phyloP scores from a whole-genome alignment of 2,113 vertebrate species.

The Gymnogyps californianus region DNA sequence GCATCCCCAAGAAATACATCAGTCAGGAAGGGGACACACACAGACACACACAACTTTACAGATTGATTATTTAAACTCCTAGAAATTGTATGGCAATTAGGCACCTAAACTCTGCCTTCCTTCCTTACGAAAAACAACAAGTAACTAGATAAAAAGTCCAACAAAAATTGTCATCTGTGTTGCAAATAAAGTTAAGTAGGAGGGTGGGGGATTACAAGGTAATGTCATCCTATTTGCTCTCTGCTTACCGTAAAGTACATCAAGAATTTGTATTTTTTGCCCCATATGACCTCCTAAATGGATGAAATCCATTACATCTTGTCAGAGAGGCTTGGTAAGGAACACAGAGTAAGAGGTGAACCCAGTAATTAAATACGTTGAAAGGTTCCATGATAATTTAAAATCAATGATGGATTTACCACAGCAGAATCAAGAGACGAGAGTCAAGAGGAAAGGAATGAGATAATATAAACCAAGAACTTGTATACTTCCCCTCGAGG shows the following conservation, averaged over 20 bases:
- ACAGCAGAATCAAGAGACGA: background rate
- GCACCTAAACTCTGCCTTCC: background rate
- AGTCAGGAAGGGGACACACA: background rate
- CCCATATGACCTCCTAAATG: background rate
- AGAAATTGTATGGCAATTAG: background rate
- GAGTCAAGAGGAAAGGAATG: background rate
- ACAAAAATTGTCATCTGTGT: background rate
- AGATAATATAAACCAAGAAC: background rate
- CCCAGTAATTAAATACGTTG: background rate
- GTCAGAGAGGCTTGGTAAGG: background rate
- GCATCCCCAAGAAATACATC: background rate
- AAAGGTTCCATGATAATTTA: background rate
- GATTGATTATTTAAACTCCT: background rate
- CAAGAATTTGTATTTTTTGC: background rate
- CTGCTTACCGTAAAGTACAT: background rate
- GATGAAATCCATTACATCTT: background rate
- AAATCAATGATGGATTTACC: background rate
- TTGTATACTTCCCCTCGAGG: background rate
- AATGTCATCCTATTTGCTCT: background rate
- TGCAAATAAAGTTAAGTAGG: background rate
- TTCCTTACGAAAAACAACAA: background rate
- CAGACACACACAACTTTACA: background rate
- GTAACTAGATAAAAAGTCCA: background rate
- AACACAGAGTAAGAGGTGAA: background rate
- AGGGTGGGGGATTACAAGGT: background rate